A percentile compares a stretch with the other conserved stretches of the same genome.
Evolutionary conservation across 2,888 invertebrate species (phyloP).

Genomic region (Byasa hedistus): DNA sequence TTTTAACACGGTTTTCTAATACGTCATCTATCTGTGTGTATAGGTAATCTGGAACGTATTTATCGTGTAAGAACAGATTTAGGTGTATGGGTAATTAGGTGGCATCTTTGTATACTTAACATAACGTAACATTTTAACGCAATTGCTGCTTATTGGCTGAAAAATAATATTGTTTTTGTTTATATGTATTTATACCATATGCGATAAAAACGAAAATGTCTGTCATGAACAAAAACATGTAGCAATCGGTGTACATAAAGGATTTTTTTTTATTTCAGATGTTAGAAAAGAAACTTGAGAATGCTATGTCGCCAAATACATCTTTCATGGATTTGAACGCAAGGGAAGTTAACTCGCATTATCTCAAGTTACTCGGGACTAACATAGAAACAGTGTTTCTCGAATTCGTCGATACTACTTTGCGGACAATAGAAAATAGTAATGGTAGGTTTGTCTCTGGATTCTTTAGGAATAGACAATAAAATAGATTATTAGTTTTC

Average conservation of each 20-base stretch:
- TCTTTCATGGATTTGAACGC: constrained; percentile 48
- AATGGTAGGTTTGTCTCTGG: constrained; percentile 13
- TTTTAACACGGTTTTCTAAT: no score
- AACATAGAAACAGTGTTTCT: constrained; percentile 45
- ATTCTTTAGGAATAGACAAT: not conserved
- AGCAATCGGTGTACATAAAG: not conserved
- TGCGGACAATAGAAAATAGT: constrained; percentile 36
- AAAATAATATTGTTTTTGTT: no score
- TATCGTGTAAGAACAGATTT: no score
- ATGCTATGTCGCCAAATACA: constrained; percentile 33
- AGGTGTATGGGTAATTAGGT: no score
- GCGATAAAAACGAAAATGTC: no score
- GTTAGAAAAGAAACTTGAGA: constrained; percentile 33
- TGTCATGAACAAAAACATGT: not conserved
- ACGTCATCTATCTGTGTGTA: no score
- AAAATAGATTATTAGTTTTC: no score
- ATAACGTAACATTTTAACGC: no score
- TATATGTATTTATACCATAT: no score
- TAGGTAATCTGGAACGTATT: no score
- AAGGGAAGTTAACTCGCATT: constrained; percentile 50
- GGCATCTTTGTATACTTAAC: no score
- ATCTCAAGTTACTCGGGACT: constrained; percentile 46
- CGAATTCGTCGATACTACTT: constrained; percentile 41
- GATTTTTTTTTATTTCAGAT: constrained; percentile 34
- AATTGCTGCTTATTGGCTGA: no score